Evolutionary conservation across 2,797 vertebrate genomes (phyloP), one percentile per base, ranked within the genome.

Genomic region (Danionella dracula): DNA sequence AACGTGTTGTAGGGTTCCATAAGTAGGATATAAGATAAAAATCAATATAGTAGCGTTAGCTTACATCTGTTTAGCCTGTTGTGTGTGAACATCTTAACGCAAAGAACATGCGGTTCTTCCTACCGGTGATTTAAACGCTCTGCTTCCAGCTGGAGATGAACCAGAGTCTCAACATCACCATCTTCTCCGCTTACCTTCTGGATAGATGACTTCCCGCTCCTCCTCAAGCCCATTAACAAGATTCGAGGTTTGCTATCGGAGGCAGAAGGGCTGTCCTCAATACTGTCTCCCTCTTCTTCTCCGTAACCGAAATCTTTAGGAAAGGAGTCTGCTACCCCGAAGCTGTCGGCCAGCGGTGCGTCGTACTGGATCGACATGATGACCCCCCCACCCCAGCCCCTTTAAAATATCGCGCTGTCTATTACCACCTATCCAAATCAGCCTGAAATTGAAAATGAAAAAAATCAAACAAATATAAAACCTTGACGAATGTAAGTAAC

Each of bases 231-330:
- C 97, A 98, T 99, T 0, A 99, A 88, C 53, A 99, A 81, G 49
- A 99, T 99, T 15, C 96, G 90, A 0, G 97, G 97, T 55, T 99
- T 97, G 83, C 89, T 93, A 80, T 97, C 94, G 58, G 93, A 90
- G 32, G 78, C 81, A 57, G 85, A 77, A 74, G 86, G 88, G 66
- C 82, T 88, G 77, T 93, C 94, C 71, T 93, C 94, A 76, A 93
- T 91, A 27, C 23, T 27, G 77, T 95, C 95, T 71, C 91, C 90
- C 86, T 96, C 95, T 69, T 96, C 96, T 62, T 93, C 95, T 34
- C 95, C 95, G 73, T 98, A 99, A n/a, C 92, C 95, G 78, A 97
- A 98, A 78, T 98, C 94, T 86, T 99, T 98, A 4, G 95, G 96
- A 80, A 99, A 97, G 1, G 96, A 93, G 79, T 95, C 94, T 12